Evolutionary conservation across 2,888 invertebrate species (phyloP).

Genomic region (Drosophila kambysellisi): DNA sequence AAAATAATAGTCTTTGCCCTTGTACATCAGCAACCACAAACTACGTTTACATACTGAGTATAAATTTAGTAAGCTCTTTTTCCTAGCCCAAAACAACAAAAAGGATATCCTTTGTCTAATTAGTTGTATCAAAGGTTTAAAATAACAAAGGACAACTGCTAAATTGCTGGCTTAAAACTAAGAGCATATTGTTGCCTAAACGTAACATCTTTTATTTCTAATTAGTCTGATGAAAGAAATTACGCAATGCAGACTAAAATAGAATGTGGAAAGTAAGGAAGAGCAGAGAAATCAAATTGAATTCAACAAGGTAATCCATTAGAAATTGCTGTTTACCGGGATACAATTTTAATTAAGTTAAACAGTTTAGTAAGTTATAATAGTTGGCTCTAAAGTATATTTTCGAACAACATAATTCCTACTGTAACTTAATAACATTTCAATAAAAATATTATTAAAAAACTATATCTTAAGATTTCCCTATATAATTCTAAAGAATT

Average conservation of each 20-base stretch:
- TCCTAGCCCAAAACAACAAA: background rate
- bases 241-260: conserved; percentile 4
- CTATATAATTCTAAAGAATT: background rate
- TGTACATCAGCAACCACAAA: background rate
- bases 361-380: background rate
- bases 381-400: background rate
- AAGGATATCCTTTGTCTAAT: conserved; percentile 40
- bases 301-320: background rate
- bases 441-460: background rate
- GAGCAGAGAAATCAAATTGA: conserved; percentile 8
- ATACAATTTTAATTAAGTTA: background rate
- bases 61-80: conserved; percentile 1
- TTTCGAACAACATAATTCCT: background rate
- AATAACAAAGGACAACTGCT: conserved; percentile 33
- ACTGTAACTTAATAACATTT: background rate
- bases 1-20: background rate
- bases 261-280: background rate
- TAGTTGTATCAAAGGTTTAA: conserved; percentile 44
- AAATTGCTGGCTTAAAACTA: conserved; percentile 43
- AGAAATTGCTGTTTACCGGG: background rate
- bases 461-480: background rate
- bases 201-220: conserved; percentile 38
- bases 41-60: background rate
- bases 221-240: conserved; percentile 39
- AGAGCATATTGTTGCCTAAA: conserved; percentile 33